Conservation (phyloP, 2,888 invertebrate species). For the Argyresthia albistria region DNA sequence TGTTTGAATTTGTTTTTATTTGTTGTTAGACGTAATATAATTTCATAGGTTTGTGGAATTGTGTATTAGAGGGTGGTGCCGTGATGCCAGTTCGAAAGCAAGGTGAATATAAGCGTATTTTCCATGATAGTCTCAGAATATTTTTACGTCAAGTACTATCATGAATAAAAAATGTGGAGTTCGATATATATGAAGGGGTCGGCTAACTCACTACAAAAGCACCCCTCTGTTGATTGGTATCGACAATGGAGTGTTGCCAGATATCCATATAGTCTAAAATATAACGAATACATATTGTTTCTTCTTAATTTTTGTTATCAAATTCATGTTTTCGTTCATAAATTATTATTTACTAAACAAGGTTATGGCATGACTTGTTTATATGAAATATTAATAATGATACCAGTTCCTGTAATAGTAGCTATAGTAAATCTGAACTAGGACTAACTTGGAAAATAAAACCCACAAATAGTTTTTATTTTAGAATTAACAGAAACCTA, state of each 20-base stretch:
- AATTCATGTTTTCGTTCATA: no score
- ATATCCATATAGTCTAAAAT: neutral
- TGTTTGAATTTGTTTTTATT: constrained; percentile 36
- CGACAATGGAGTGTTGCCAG: constrained; percentile 35
- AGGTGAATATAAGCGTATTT: constrained; percentile 65
- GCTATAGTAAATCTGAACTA: no score
- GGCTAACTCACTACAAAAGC: constrained; percentile 20
- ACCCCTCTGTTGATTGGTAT: constrained; percentile 37
- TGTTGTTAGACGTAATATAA: constrained; percentile 20
- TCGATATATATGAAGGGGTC: constrained; percentile 20
- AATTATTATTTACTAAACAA: no score
- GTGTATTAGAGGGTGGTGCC: constrained; percentile 62
- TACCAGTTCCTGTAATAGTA: no score
- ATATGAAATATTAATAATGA: no score
- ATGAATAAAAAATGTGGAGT: neutral
- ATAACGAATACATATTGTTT: neutral
- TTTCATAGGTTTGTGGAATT: constrained; percentile 51
- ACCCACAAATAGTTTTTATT: no score
- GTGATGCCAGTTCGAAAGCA: constrained; percentile 84
- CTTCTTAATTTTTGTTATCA: neutral
- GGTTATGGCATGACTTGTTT: no score
- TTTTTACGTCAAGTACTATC: neutral
- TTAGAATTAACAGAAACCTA: no score
- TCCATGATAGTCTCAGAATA: neutral
- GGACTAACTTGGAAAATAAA: no score